Evolutionary conservation across 1,140 invertebrate genomes (phyloP).

Genomic region (Ericerus pela): DNA sequence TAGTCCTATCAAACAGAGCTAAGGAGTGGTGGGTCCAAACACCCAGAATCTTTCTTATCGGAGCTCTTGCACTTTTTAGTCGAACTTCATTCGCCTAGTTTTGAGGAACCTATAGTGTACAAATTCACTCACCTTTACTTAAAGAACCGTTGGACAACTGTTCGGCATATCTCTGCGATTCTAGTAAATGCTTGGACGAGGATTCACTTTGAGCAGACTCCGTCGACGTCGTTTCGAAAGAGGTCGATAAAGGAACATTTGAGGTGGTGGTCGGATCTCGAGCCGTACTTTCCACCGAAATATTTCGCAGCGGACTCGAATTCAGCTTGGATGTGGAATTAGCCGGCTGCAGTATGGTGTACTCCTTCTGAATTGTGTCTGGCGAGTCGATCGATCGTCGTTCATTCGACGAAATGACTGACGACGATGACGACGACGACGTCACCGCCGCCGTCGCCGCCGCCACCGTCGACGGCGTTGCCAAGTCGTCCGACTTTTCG

Average conservation of each 20-base stretch:
- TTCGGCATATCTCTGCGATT: not conserved
- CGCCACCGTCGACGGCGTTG: not conserved
- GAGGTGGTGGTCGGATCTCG: slow-evolving; percentile 36
- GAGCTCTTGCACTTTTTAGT: too few species aligned
- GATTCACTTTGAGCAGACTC: not conserved
- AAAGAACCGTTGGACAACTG: not conserved
- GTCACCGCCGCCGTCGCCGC: not conserved
- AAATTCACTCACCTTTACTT: slow-evolving; percentile 4
- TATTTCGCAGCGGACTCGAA: slow-evolving; percentile 44
- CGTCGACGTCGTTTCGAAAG: not conserved
- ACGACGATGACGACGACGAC: slow-evolving; percentile 10
- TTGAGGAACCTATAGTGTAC: too few species aligned
- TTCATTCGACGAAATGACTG: not conserved
- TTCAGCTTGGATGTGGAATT: slow-evolving; percentile 56
- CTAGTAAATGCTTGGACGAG: not conserved
- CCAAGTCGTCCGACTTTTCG: slow-evolving; percentile 29
- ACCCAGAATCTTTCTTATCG: too few species aligned
- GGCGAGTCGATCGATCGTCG: slow-evolving; percentile 34
- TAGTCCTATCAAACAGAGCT: too few species aligned
- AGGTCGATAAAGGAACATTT: not conserved
- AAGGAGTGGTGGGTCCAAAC: too few species aligned
- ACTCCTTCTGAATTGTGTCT: slow-evolving; percentile 46
- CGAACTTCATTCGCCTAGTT: too few species aligned
- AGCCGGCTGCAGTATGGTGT: slow-evolving; percentile 67
- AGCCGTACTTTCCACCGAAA: slow-evolving; percentile 35